Base-by-base conservation (phyloP, 2,888 invertebrate genomes). In the Oeneis ivallda region DNA sequence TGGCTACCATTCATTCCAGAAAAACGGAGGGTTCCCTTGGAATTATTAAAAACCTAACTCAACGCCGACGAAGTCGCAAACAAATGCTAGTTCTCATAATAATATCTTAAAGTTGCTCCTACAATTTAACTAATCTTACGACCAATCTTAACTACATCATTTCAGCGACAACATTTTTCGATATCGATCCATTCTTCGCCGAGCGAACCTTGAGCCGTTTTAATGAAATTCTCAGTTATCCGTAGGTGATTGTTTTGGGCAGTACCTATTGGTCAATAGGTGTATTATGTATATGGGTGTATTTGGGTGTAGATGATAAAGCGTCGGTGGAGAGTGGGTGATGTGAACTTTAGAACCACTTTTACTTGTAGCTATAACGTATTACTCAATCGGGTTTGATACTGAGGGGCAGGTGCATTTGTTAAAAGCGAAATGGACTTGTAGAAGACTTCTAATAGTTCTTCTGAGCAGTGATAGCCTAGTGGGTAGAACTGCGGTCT, bases 221-320 rank as follows among this genome's bases (percentile, higher is more conserved):
- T 49, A 61, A 45, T 63, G n/a, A 17, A 61, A 62, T 67, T 67
- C 54, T 52, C 39, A n/a, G 19, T 45, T 37, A 50, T 75, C 5
- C 74, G 86, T 87, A 82, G 87, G 89, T 79, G 83, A 81, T 65
- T 68, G 73, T 83, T 89, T 87, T 87, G 89, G 87, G 74, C 80
- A 81, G 81, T 70, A n/a, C n/a, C n/a, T n/a, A 64, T 82, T 89
- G 91, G 91, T 86, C 91, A 89, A 86, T 78, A 78, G 70, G 49
- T 76, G 71, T 73, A 67, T 70, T 66, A 71, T 15, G n/a, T 68
- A 77, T 83, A 80, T 84, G 84, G 71, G 72, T 65, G 65, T 53
- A 53, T 53, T 9, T 78, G 79, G 70, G 49, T 61, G 61, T 61
- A 52, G 41, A 52, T 19, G 60, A 52, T 52, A 59, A n/a, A 10